Percentiles rank a stretch among this genome's conserved stretches.
Evolutionary conservation across 2,888 invertebrate species (phyloP).

Genomic region (Plebejus argus): DNA sequence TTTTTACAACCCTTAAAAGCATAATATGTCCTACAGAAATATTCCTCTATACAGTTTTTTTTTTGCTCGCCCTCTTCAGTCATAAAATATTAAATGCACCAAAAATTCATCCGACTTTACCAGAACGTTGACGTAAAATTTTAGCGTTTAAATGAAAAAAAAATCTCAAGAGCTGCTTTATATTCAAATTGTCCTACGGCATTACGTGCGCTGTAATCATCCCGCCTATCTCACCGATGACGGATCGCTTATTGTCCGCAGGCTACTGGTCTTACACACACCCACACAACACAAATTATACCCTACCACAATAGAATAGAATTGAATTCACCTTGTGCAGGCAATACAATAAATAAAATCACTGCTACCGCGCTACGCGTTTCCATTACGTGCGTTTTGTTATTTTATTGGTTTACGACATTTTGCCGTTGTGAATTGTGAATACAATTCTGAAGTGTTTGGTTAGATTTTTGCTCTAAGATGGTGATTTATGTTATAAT

Average conservation of each 20-base stretch:
- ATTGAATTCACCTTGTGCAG: conserved; percentile 19
- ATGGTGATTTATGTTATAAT: too few species aligned
- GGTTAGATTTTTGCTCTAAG: background rate
- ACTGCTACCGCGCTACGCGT: conserved; percentile 30
- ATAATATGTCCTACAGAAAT: too few species aligned
- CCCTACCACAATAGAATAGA: background rate
- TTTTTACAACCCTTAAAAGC: too few species aligned
- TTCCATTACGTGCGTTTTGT: conserved; percentile 34
- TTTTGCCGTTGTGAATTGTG: background rate
- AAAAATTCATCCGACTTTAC: background rate
- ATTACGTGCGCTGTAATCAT: conserved; percentile 62
- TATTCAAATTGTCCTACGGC: conserved; percentile 66
- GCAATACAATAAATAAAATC: conserved; percentile 14
- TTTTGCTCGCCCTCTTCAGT: too few species aligned
- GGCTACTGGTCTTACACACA: conserved; percentile 70
- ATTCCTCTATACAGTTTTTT: too few species aligned
- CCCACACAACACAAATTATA: conserved; percentile 43
- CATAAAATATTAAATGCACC: too few species aligned
- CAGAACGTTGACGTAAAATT: background rate
- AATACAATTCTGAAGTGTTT: conserved; percentile 20
- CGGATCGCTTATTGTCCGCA: conserved; percentile 75
- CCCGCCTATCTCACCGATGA: conserved; percentile 70
- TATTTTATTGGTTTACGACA: conserved; percentile 16
- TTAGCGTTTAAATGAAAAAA: conserved; percentile 14
- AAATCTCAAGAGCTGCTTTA: conserved; percentile 44